Evolutionary conservation across 2,113 vertebrate genomes (phyloP), one percentile per base, ranked within the genome.

Genomic region (Aleadryas rufinucha): DNA sequence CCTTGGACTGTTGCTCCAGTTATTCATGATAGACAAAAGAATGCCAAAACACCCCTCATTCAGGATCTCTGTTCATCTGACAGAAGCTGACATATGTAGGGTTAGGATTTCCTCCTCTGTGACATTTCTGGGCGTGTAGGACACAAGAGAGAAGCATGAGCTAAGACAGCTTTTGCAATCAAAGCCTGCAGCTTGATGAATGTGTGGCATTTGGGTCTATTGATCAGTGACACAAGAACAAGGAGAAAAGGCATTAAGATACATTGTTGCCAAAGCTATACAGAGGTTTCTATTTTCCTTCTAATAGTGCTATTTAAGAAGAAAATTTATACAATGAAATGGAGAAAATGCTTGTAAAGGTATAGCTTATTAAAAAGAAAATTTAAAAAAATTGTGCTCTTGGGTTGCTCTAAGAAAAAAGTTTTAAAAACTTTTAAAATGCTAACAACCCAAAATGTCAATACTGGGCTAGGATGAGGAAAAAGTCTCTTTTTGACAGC

Each of bases 141-240:
- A 97, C 93, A 75, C 56, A 90, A 90, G 94, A 97, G 94, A 96
- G 71, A 97, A 97, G 97, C 83, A 63, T 70, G 92, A 96, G 79
- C 97, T 76, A 47, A 87, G 95, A 96, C 95, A 97, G 91, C 94
- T 95, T 76, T 93, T 90, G 94, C 96, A 95, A 95, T 97, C 97
- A 93, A 83, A 92, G 74, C 54, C 64, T 61, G 80, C 64, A 70
- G 92, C 90, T 92, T 97, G 97, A 97, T 97, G 97, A 97, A 98
- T 98, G 88, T 70, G 12, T 98, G 98, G 98, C 98, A 98, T 99
- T 99, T 98, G 93, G 95, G 86, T 87, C 63, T 97, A 98, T 98
- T 98, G 98, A 99, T 99, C 98, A 98, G 96, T 89, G 96, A 97
- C 97, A 98, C 90, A 69, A 90, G 93, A 98, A 97, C 87, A 95